Evolutionary conservation across 2,888 invertebrate genomes (phyloP).

Genomic region (Chrysolina oricalcia): DNA sequence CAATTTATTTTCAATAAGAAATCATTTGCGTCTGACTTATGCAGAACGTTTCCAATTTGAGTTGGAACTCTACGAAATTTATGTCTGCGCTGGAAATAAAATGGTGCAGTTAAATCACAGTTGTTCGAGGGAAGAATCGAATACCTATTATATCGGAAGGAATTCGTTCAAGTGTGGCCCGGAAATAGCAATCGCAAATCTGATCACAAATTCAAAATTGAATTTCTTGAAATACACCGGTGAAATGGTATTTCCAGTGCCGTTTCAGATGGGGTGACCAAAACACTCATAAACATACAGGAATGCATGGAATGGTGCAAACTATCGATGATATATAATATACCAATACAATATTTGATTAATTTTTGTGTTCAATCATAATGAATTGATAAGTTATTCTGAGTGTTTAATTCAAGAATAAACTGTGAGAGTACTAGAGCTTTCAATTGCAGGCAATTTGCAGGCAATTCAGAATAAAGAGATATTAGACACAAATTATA

Average conservation of each 20-base stretch:
- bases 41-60: conserved; percentile 16
- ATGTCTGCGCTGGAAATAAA: conserved; percentile 33
- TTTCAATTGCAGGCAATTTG: no score
- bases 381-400: no score
- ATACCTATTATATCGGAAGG: conserved; percentile 47
- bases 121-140: conserved; percentile 50
- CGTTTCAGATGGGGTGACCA: background rate
- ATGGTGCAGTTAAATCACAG: conserved; percentile 41
- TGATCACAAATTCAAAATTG: conserved; percentile 54
- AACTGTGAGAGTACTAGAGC: no score
- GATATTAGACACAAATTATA: no score
- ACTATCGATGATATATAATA: no score
- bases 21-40: conserved; percentile 1
- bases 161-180: conserved; percentile 50
- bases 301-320: no score
- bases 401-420: no score
- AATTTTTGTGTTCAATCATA: no score
- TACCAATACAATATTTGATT: no score
- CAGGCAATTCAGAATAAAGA: no score
- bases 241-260: conserved; percentile 47
- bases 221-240: conserved; percentile 52
- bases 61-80: conserved; percentile 1
- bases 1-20: background rate
- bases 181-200: conserved; percentile 55
- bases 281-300: background rate